These are phyloP conservation scores for Eupelmus urozonus DNA, from an alignment of 2,888 invertebrate genomes.

Conservation along the genomic window DNA sequence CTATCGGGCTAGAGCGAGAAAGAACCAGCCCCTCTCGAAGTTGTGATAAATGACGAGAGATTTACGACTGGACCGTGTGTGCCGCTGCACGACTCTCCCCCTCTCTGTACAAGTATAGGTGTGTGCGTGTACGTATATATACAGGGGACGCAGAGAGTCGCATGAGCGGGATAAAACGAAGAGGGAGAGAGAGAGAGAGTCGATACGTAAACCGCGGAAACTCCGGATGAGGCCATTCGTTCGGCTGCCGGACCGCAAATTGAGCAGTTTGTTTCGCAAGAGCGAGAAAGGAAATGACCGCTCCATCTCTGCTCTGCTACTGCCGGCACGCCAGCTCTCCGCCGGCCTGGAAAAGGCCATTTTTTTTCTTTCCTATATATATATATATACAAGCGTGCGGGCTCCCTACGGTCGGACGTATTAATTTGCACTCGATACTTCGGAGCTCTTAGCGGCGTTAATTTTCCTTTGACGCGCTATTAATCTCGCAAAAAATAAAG, in stretches of 20 bases:
- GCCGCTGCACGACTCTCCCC: not conserved
- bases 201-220: slow-evolving; percentile 70
- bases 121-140: not conserved
- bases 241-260: slow-evolving; percentile 71
- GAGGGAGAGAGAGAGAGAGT: slow-evolving; percentile 31
- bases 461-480: slow-evolving; percentile 26
- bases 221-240: slow-evolving; percentile 68
- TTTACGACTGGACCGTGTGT: slow-evolving; percentile 54
- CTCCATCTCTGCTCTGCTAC: slow-evolving; percentile 38
- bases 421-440: slow-evolving; percentile 31
- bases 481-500: no score
- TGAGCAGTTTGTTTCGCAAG: slow-evolving; percentile 72
- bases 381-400: not conserved
- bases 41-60: slow-evolving; percentile 59
- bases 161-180: slow-evolving; percentile 13
- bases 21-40: slow-evolving; percentile 23
- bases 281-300: slow-evolving; percentile 52
- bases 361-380: slow-evolving; percentile 22
- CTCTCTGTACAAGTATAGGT: not conserved
- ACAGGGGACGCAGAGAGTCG: not conserved
- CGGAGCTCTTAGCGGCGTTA: not conserved
- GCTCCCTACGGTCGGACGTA: slow-evolving; percentile 10
- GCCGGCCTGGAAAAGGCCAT: not conserved
- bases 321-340: not conserved
- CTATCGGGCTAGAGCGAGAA: slow-evolving; percentile 22